Evolutionary conservation across 2,113 vertebrate genomes (phyloP).

Genomic region (Glaucomys volans): DNA sequence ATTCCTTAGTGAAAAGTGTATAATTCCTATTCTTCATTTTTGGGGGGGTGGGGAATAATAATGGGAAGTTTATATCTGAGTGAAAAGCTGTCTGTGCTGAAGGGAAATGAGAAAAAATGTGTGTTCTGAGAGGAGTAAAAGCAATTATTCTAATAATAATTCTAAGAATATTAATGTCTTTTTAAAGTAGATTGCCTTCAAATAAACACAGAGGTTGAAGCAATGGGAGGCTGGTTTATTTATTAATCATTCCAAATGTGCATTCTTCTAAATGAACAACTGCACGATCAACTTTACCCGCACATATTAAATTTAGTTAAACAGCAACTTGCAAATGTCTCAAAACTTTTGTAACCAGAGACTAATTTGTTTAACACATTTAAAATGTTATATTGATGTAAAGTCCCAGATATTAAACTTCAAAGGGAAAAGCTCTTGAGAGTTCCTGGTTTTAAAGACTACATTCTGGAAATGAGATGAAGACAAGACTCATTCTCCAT

Average conservation of each 20-base stretch:
- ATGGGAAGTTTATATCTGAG: constrained; percentile 93
- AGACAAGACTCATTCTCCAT: constrained; percentile 83
- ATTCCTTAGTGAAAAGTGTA: constrained; percentile 97
- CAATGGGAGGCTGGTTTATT: constrained; percentile 87
- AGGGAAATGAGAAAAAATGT: constrained; percentile 95
- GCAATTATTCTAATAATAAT: constrained; percentile 98
- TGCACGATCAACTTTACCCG: constrained; percentile 84
- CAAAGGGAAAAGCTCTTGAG: constrained; percentile 89
- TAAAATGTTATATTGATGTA: constrained; percentile 90
- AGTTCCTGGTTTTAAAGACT: constrained; percentile 88
- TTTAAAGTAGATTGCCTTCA: constrained; percentile 94
- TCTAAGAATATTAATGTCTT: constrained; percentile 94
- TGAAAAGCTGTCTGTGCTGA: constrained; percentile 93
- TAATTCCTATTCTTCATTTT: constrained; percentile 94
- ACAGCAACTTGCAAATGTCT: constrained; percentile 90
- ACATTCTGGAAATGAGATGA: constrained; percentile 82
- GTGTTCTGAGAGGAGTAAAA: constrained; percentile 91
- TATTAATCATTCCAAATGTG: constrained; percentile 89
- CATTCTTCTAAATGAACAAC: constrained; percentile 89
- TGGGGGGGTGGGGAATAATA: constrained; percentile 90
- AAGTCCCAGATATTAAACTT: constrained; percentile 90
- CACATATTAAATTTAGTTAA: constrained; percentile 90
- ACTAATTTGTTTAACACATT: constrained; percentile 92
- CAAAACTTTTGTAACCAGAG: constrained; percentile 91
- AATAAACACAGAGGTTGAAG: constrained; percentile 91